Evolutionary conservation across 2,113 vertebrate genomes (phyloP).

Genomic region (Hirundichthys speculiger): DNA sequence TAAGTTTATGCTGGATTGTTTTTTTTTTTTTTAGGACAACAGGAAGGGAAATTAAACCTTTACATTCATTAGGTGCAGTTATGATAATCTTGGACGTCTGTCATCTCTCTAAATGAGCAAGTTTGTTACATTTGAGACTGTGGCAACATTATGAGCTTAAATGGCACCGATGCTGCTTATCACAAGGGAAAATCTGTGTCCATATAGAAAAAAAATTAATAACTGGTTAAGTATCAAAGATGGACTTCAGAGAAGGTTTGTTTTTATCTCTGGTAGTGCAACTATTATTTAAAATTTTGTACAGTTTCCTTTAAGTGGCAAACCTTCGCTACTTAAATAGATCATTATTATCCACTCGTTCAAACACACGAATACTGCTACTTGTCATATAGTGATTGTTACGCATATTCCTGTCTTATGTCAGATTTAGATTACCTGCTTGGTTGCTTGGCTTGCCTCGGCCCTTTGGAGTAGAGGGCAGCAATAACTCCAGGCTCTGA

Average conservation of each 20-base stretch:
- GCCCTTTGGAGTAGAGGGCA: constrained; percentile 91
- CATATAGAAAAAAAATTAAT: no score
- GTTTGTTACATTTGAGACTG: no score
- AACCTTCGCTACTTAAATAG: no score
- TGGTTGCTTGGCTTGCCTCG: constrained; percentile 90
- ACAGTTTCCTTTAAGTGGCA: neutral
- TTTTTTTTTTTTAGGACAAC: no score
- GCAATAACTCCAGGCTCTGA: constrained; percentile 89
- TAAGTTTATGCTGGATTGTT: no score
- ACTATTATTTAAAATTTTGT: neutral
- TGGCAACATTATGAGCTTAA: no score
- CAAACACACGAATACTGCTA: no score
- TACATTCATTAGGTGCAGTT: no score
- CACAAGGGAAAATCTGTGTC: no score
- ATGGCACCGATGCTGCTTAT: no score
- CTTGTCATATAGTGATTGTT: neutral
- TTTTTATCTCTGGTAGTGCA: neutral
- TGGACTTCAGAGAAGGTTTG: neutral
- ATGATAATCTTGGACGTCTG: neutral
- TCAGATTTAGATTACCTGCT: constrained; percentile 80
- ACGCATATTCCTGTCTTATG: neutral
- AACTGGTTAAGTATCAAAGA: neutral
- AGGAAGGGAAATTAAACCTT: no score
- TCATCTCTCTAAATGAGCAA: neutral
- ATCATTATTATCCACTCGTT: no score